Evolutionary conservation across 2,888 invertebrate genomes (phyloP), one percentile per base, ranked within the genome.

Genomic region (Cetonia aurata): DNA sequence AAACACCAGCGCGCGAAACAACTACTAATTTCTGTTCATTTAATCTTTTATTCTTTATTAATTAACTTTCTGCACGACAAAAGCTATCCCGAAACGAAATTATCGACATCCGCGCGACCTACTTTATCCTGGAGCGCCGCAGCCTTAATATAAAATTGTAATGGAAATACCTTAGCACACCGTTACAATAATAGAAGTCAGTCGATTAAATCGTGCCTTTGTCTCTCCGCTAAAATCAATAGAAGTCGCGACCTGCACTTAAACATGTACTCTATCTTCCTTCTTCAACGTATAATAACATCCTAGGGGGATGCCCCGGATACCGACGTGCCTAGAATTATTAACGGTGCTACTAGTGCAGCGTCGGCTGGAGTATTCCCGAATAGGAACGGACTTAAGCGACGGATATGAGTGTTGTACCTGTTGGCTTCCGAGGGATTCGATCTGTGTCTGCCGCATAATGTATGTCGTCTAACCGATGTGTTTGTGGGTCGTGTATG

Each of bases 321-420:
- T 42, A 41, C 42, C 42, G 59, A 41, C 44, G 59, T 44, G 44
- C 19, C 2, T 19, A 19, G 42, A 59, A 59, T 59, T 59, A 59
- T 59, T 59, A 59, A 59, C 59, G 19, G 42, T 37, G 44, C 44
- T 57, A 15, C 6, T 25, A 25, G 25, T 25, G 57, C 12, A 31
- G 31, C 12, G 53, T 4, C 15, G 50, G 2, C 2, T 13, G 17
- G 50, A 50, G 50, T 17, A 15, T 9, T 50, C 19, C 19, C 50
- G 42, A 59, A 44, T 25, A 19, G 44, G 19, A 4, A 42, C 19
- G 42, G n/a, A 59, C 9, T 12, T 17, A 19, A 25, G 44, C 10
- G 9, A 4, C 17, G 19, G 42, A 42, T 57, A 57, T 57, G 12
- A 42, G 42, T 42, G 42, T n/a, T 44, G 25, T 59, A 59, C 59